Percentiles rank a stretch among this genome's conserved stretches.
Conservation (phyloP, 2,888 invertebrate species). For the Salticus scenicus region DNA sequence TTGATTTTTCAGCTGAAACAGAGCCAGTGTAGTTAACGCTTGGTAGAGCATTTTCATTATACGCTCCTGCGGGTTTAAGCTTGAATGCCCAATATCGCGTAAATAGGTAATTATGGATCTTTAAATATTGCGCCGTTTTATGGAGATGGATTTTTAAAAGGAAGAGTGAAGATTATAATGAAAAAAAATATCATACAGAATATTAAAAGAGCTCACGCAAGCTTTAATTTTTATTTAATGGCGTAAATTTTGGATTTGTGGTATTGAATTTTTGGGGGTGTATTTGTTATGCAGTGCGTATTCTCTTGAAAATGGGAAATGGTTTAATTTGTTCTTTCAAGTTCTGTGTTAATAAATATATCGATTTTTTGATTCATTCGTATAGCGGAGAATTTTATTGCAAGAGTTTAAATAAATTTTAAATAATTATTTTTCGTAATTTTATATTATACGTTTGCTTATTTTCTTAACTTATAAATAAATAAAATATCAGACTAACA, state of each 20-base stretch:
- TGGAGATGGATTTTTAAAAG: conserved; percentile 8
- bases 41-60: conserved; percentile 59
- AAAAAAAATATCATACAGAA: not conserved
- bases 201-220: conserved; percentile 3
- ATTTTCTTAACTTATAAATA: too few relatives aligned
- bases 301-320: not conserved
- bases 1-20: conserved; percentile 47
- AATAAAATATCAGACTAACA: too few relatives aligned
- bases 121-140: conserved; percentile 51
- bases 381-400: too few relatives aligned
- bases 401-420: too few relatives aligned
- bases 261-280: not conserved
- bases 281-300: not conserved
- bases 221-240: conserved; percentile 9
- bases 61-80: conserved; percentile 31
- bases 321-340: not conserved
- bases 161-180: not conserved
- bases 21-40: conserved; percentile 36
- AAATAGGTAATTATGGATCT: conserved; percentile 55
- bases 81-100: conserved; percentile 52
- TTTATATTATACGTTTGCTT: too few relatives aligned
- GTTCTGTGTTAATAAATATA: not conserved
- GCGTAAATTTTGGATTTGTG: not conserved
- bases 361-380: too few relatives aligned
- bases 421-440: too few relatives aligned